Conservation (phyloP, 2,113 vertebrate genomes). For the Oncorhynchus clarkii region DNA sequence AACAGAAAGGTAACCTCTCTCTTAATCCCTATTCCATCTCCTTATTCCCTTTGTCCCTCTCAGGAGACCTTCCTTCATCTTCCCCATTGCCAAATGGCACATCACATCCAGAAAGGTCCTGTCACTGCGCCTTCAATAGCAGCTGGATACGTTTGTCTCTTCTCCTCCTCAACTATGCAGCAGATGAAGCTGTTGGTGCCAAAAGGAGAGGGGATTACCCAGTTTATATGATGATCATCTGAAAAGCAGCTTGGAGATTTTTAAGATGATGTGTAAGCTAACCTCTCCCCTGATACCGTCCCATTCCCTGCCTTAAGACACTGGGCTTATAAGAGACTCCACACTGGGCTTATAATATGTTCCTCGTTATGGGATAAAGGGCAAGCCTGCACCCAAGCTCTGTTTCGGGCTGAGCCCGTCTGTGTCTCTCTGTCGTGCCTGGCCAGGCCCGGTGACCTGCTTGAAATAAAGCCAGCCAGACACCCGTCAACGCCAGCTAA, state of each 20-base stretch:
- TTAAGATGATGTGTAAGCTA: slow-evolving; percentile 42
- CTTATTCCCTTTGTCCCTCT: too few relatives aligned
- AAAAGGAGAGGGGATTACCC: slow-evolving; percentile 47
- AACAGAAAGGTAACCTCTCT: too few relatives aligned
- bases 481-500: slow-evolving; percentile 49
- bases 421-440: slow-evolving; percentile 66
- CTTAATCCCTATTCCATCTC: too few relatives aligned
- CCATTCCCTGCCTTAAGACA: slow-evolving; percentile 56
- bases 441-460: not conserved
- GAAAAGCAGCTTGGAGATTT: slow-evolving; percentile 64
- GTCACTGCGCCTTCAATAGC: too few relatives aligned
- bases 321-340: slow-evolving; percentile 44
- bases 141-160: slow-evolving; percentile 3
- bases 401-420: slow-evolving; percentile 64
- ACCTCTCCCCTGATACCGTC: slow-evolving; percentile 35
- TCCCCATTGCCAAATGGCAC: not conserved
- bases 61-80: too few relatives aligned
- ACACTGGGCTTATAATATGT: slow-evolving; percentile 63
- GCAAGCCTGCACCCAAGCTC: slow-evolving; percentile 39
- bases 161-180: not conserved
- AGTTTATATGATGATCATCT: slow-evolving; percentile 59
- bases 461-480: slow-evolving; percentile 27
- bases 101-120: not conserved
- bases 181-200: slow-evolving; percentile 38
- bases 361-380: slow-evolving; percentile 67